Percentiles rank a stretch among this genome's conserved stretches.
Evolutionary conservation across 1,140 invertebrate species (phyloP).

Genomic region (Magallana ariakensis): DNA sequence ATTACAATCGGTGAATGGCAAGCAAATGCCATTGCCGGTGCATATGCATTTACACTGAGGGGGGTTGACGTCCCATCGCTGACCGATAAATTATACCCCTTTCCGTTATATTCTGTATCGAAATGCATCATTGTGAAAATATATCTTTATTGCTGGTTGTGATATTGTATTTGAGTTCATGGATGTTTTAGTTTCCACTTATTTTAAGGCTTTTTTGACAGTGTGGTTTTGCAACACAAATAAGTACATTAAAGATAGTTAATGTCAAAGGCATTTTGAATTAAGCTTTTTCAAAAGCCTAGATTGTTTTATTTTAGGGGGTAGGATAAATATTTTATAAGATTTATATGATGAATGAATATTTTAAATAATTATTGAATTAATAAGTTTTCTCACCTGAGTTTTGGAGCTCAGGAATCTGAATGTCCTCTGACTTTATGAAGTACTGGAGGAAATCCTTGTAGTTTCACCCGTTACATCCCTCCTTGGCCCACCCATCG

Average conservation of each 20-base stretch:
- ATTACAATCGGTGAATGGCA: slow-evolving; percentile 50
- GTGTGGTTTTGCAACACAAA: too few relatives aligned
- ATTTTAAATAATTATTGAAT: too few relatives aligned
- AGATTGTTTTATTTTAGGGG: too few relatives aligned
- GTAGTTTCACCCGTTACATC: slow-evolving; percentile 94
- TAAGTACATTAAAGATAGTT: too few relatives aligned
- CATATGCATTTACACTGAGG: slow-evolving; percentile 37
- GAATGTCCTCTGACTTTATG: slow-evolving; percentile 86
- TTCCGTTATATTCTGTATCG: slow-evolving; percentile 48
- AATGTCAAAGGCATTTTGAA: too few relatives aligned
- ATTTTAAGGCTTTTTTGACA: too few relatives aligned
- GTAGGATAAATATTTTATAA: too few relatives aligned
- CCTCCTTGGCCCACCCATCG: slow-evolving; percentile 92
- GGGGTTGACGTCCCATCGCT: slow-evolving; percentile 26
- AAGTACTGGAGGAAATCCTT: slow-evolving; percentile 93
- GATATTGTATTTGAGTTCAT: too few relatives aligned
- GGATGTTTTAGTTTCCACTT: too few relatives aligned
- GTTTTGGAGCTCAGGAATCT: slow-evolving; percentile 46
- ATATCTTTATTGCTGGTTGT: not conserved
- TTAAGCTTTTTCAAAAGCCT: too few relatives aligned
- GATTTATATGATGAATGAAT: too few relatives aligned
- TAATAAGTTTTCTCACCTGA: not conserved
- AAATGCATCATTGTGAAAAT: not conserved
- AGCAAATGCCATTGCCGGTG: slow-evolving; percentile 54
- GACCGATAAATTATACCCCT: slow-evolving; percentile 49